Base-by-base conservation (phyloP, 2,888 invertebrate species). In the Caenorhabditis becei region DNA sequence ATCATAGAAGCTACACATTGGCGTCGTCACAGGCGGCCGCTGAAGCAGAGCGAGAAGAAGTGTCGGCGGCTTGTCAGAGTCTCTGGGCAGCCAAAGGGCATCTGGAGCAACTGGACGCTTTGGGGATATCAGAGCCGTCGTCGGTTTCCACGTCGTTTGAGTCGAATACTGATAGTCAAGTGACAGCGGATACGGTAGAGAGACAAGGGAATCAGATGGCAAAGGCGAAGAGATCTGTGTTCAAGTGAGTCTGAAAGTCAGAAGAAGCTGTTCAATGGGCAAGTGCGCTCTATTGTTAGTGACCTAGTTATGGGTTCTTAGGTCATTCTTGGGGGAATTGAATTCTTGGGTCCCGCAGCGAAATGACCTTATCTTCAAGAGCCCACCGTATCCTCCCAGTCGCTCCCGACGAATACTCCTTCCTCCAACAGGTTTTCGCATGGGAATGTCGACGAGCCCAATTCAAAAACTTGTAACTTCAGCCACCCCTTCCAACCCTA, bases 141-240 rank as follows among this genome's bases (percentile, higher is more conserved):
- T 85, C 85, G 5, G 83, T 83, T 1, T 84, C 84, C 18, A 86
- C 86, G 3, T 85, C 85, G 1, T 86, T 86, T 41, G 86, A 86
- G 49, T 84, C 84, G 32, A 84, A 85, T 37, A 85, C 86, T 8
- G 85, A 83, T 54, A 82, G 83, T 56, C 84, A 84, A 18, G 78
- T 70, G 11, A 82, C 82, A 7, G 74, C 58, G 32, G 80, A 80
- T 26, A 80, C 80, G 11, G 72, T 77, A 7, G 80, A 80, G 14
- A 37, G 67, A 26, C 75, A 75, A 28, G 41, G 53, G 0, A 66
- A 26, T 49, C 65, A 75, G 35, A 65, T 82, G 35, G 84, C 86
- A 3, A 83, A 82, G n/a, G 65, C 77, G 18, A 84, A 82, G 62
- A 54, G 86, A 49, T 51, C 65, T 10, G 78, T 83, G 49, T 86